phyloP scores from a whole-genome alignment of 2,888 invertebrate species.

The Synergus umbraculus region DNA sequence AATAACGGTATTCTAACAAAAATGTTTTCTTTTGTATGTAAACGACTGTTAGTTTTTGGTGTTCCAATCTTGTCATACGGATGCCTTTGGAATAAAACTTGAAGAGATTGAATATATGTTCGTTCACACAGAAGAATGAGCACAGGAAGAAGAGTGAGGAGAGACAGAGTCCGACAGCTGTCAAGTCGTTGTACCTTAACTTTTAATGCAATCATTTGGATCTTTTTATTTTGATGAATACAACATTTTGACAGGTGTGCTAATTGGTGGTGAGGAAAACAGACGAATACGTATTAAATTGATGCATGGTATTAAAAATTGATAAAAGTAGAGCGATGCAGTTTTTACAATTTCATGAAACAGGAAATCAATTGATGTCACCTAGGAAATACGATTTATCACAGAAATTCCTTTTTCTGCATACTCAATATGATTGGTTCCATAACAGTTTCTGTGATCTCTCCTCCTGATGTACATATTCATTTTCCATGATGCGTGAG shows the following conservation, averaged over 20 bases:
- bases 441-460: constrained; percentile 35
- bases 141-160: background rate
- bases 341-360: background rate
- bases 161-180: constrained; percentile 19
- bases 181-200: constrained; percentile 8
- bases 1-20: background rate
- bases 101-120: constrained; percentile 17
- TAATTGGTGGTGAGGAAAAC: background rate
- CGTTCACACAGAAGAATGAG: constrained; percentile 25
- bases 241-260: background rate
- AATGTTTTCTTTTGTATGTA: constrained; percentile 5
- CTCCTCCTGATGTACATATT: constrained; percentile 5
- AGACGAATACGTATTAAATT: background rate
- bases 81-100: constrained; percentile 10
- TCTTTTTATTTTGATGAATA: background rate
- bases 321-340: background rate
- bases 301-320: background rate
- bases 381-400: background rate
- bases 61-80: constrained; percentile 17
- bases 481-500: constrained; percentile 32
- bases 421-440: constrained; percentile 26
- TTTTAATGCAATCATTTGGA: constrained; percentile 6
- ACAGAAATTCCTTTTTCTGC: constrained; percentile 12
- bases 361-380: constrained; percentile 2
- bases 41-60: constrained; percentile 18